A percentile compares a stretch with the other conserved stretches of the same genome.
phyloP scores from a whole-genome alignment of 1,140 invertebrate species.

The Polypedilum pembai region DNA sequence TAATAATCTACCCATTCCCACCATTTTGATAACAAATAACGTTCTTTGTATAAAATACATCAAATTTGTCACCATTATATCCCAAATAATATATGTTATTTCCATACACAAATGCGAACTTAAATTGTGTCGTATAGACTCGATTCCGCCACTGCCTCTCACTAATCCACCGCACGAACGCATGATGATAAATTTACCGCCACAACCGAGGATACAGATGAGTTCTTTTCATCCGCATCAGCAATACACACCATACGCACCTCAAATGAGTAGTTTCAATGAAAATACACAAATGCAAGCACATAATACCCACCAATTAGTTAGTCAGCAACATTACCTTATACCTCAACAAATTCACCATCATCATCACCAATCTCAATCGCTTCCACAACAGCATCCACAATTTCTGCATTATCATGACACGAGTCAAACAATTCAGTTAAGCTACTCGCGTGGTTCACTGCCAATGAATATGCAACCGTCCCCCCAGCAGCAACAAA shows the following conservation, averaged over 20 bases:
- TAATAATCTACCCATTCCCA: not conserved
- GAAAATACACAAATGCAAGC: not conserved
- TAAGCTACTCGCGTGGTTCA: too few relatives aligned
- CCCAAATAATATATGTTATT: too few relatives aligned
- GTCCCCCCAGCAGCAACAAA: too few relatives aligned
- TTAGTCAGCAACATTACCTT: not conserved
- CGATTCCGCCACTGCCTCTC: not conserved
- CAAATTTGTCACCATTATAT: too few relatives aligned
- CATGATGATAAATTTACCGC: not conserved
- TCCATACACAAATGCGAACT: too few relatives aligned
- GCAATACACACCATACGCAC: not conserved
- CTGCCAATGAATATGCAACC: too few relatives aligned
- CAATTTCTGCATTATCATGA: too few relatives aligned
- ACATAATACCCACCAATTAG: not conserved
- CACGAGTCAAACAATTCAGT: too few relatives aligned
- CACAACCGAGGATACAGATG: not conserved
- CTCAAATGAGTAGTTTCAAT: not conserved
- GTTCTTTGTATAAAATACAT: too few relatives aligned
- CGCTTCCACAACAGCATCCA: too few relatives aligned
- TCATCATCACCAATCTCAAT: constrained; percentile 38
- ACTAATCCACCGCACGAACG: not conserved
- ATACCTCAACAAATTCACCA: constrained; percentile 38
- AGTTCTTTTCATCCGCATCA: not conserved
- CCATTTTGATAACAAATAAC: too few relatives aligned
- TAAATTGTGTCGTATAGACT: too few relatives aligned